A percentile compares a stretch with the other conserved stretches of the same genome.
Conservation (phyloP, 2,888 invertebrate species). For the Drosophila multiciliata region DNA sequence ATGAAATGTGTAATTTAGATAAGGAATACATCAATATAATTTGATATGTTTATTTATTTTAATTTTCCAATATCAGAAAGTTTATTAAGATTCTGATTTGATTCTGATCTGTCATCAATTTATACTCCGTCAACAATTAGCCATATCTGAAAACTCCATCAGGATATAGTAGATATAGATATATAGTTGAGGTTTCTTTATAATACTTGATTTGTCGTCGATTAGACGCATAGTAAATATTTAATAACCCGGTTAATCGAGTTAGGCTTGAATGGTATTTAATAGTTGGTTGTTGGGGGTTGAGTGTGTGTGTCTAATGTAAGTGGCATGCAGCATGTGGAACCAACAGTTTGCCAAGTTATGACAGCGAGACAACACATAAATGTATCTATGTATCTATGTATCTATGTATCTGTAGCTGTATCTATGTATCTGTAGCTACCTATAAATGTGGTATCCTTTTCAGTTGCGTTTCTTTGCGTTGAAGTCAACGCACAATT, state of each 20-base stretch:
- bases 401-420: not conserved
- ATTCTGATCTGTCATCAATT: no score
- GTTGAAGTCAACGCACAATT: constrained; percentile 8
- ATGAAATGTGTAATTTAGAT: not conserved
- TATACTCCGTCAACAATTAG: no score
- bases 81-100: no score
- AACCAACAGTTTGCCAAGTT: constrained; percentile 47
- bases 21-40: not conserved
- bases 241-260: not conserved
- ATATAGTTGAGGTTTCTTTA: not conserved
- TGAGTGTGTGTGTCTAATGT: constrained; percentile 21
- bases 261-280: constrained; percentile 3
- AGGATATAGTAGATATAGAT: not conserved
- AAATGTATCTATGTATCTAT: no score
- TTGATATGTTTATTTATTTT: not conserved
- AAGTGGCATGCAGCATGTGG: constrained; percentile 46
- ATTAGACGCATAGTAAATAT: not conserved
- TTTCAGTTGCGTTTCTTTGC: not conserved
- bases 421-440: not conserved
- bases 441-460: not conserved
- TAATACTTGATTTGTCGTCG: not conserved
- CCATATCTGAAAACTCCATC: no score
- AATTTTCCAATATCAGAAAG: not conserved
- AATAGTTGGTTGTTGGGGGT: not conserved
- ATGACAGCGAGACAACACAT: constrained; percentile 33